Evolutionary conservation across 2,797 vertebrate species (phyloP), one percentile per base, ranked within the genome.

Genomic region (Scolopax bukidnonensis): DNA sequence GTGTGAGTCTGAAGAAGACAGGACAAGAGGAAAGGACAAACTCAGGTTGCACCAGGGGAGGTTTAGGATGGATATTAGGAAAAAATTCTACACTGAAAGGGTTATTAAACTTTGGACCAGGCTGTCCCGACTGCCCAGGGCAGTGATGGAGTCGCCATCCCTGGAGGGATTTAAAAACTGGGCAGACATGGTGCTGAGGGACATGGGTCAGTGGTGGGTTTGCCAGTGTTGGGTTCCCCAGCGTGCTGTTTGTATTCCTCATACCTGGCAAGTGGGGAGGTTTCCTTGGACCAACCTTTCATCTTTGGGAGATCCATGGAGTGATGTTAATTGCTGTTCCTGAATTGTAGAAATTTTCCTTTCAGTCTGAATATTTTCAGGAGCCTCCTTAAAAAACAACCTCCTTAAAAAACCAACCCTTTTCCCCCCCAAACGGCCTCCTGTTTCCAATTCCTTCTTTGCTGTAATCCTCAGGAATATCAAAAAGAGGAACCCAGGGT

Each of bases 241-340:
- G 24, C 4, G 1, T 51, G 8, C 41, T 12, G 21, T 38, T 18
- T 51, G 25, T 45, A 4, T 64, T 56, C 61, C 47, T 77, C 59
- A 10, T 0, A 0, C 17, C 2, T 77, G 43, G 32, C 25, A 79
- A 14, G 16, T 19, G 30, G 25, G 38, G 19, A 59, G 20, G 12
- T 47, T 56, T 77, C 20, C 24, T 71, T 1, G 0, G 15, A 11
- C 7, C 45, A 64, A 30, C 23, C 32, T 48, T 20, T 11, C 16
- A 40, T 14, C 12, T 33, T 2, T 8, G 6, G 18, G 45, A 50
- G 45, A 47, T 59, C 48, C 24, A 4, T 38, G 9, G 61, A 21
- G 20, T 27, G 56, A 6, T 2, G 1, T 25, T 77, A 7, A 6
- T 71, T 68, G 60, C 73, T 68, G 16, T 27, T 56, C 9, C 57